phyloP scores from a whole-genome alignment of 2,113 vertebrate genomes.

The Pantherophis guttatus region DNA sequence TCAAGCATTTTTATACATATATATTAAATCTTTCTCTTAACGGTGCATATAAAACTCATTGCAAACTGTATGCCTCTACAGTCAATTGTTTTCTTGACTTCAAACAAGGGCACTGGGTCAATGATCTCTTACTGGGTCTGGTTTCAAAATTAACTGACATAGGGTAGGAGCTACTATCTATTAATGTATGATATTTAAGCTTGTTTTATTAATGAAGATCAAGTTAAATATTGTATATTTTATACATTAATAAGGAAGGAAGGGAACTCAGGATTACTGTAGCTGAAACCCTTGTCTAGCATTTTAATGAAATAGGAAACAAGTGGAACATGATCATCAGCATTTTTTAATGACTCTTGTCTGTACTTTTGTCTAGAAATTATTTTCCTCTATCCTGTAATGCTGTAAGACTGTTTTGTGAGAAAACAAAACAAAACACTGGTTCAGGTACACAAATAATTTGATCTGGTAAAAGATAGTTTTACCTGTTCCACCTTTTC shows the following conservation, averaged over 20 bases:
- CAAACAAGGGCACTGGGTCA: not conserved
- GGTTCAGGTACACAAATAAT: not conserved
- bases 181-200: not conserved
- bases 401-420: not conserved
- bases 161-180: not conserved
- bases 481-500: not conserved
- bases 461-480: not conserved
- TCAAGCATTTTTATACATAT: not conserved
- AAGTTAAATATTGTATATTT: not conserved
- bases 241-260: not conserved
- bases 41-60: not conserved
- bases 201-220: not conserved
- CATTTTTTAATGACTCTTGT: not conserved
- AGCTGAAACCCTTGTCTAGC: not conserved
- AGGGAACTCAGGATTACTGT: not conserved
- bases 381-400: not conserved
- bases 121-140: not conserved
- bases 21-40: not conserved
- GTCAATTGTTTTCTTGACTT: not conserved
- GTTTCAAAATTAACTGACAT: not conserved
- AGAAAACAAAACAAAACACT: not conserved
- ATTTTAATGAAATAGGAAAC: not conserved
- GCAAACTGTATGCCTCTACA: not conserved
- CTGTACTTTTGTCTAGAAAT: not conserved
- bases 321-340: not conserved